A percentile compares a stretch with the other conserved stretches of the same genome.
These are phyloP conservation scores for Lindbergichthys nudifrons DNA, from an alignment of 2,797 vertebrate species.

Conservation along the genomic window DNA sequence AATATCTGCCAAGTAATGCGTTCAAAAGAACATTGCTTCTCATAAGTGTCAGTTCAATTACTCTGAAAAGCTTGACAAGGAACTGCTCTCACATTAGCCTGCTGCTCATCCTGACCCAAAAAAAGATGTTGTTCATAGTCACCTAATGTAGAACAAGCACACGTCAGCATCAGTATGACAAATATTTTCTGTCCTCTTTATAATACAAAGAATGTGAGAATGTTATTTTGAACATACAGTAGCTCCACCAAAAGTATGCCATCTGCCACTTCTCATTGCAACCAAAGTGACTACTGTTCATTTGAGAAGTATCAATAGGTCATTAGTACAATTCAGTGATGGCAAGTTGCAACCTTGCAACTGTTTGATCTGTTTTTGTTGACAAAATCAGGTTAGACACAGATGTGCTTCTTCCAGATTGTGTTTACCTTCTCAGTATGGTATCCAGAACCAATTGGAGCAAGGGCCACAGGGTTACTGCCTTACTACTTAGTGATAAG, in stretches of 20 bases:
- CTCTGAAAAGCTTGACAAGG: conserved; percentile 93
- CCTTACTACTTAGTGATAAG: conserved; percentile 73
- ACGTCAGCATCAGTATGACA: conserved; percentile 35
- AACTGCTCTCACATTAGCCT: conserved; percentile 94
- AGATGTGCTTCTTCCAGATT: conserved; percentile 33
- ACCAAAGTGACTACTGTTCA: conserved; percentile 20
- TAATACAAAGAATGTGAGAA: conserved; percentile 23
- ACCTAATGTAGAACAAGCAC: conserved; percentile 45
- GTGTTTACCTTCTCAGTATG: conserved; percentile 42
- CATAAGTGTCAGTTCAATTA: conserved; percentile 98
- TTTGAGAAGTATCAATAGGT: conserved; percentile 31
- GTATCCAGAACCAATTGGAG: conserved; percentile 58
- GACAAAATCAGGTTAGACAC: conserved; percentile 50
- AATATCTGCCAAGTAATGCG: conserved; percentile 97
- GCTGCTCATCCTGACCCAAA: conserved; percentile 75
- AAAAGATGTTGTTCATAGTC: conserved; percentile 65
- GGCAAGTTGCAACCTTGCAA: conserved; percentile 37
- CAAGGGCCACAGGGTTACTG: conserved; percentile 62
- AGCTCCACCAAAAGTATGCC: conserved; percentile 9
- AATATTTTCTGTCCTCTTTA: conserved; percentile 18
- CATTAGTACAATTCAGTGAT: conserved; percentile 50
- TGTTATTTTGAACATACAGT: conserved; percentile 31
- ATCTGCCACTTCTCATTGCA: conserved; percentile 32
- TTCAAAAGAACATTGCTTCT: conserved; percentile 97
- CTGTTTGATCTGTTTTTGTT: conserved; percentile 47